Percentiles rank a stretch among this genome's conserved stretches.
phyloP scores from a whole-genome alignment of 2,888 invertebrate species.

The Aplocera efformata region DNA sequence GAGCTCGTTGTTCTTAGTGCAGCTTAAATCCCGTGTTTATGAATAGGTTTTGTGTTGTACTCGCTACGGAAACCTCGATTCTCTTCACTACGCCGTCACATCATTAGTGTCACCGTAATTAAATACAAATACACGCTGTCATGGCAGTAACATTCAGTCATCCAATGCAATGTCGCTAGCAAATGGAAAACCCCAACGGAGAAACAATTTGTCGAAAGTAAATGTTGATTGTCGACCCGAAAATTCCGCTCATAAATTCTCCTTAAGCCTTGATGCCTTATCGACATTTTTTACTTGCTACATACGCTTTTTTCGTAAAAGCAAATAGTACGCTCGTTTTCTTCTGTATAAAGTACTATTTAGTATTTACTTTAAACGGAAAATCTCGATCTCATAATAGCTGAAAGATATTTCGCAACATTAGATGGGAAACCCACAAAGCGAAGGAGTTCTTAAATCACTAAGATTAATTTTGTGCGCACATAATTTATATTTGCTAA shows the following conservation, averaged over 20 bases:
- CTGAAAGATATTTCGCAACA: slow-evolving; percentile 19
- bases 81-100: slow-evolving; percentile 25
- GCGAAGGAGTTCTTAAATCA: slow-evolving; percentile 67
- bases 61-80: slow-evolving; percentile 37
- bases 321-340: slow-evolving; percentile 6
- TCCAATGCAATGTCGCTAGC: slow-evolving; percentile 15
- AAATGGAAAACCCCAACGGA: slow-evolving; percentile 15
- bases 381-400: slow-evolving; percentile 16
- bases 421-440: slow-evolving; percentile 39
- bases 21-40: slow-evolving; percentile 53
- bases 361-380: slow-evolving; percentile 6
- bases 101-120: slow-evolving; percentile 33
- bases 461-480: slow-evolving; percentile 73
- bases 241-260: slow-evolving; percentile 26
- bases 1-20: too few species aligned
- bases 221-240: slow-evolving; percentile 31
- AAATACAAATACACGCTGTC: slow-evolving; percentile 31
- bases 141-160: slow-evolving; percentile 17
- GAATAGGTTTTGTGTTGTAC: slow-evolving; percentile 31
- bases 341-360: too few species aligned
- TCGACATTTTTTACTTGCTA: slow-evolving; percentile 10
- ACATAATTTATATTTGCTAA: slow-evolving; percentile 76
- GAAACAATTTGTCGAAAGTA: slow-evolving; percentile 33
- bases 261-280: slow-evolving; percentile 22
- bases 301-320: slow-evolving; percentile 9